Percentiles rank a stretch among this genome's conserved stretches.
These are phyloP conservation scores for Liasis olivaceus DNA, from an alignment of 2,797 vertebrate species.

Conservation along the genomic window DNA sequence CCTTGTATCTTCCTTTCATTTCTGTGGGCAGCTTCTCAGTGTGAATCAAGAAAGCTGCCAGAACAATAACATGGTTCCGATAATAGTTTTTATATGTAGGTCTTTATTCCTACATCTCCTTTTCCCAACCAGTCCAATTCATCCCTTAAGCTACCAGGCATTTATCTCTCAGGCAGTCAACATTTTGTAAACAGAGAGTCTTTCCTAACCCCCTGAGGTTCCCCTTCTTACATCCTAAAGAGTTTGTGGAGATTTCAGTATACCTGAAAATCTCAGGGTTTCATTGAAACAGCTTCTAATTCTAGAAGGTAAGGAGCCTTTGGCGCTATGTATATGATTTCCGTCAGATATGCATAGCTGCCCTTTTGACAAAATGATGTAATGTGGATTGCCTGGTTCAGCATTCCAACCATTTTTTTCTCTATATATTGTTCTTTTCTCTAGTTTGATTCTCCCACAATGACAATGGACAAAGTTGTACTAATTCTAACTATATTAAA, in stretches of 20 bases:
- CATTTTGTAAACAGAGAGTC: background rate
- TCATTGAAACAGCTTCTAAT: background rate
- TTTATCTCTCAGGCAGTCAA: background rate
- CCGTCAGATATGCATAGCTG: background rate
- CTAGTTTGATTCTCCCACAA: background rate
- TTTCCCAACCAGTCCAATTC: background rate
- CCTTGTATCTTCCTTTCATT: background rate
- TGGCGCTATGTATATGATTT: too few relatives aligned
- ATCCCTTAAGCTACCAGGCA: background rate
- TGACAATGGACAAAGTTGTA: background rate
- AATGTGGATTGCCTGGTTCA: background rate
- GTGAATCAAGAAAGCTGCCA: background rate
- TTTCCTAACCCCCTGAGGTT: background rate
- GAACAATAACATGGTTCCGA: background rate
- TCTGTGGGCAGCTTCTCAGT: background rate
- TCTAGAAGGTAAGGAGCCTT: background rate
- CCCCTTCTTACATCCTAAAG: background rate
- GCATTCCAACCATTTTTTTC: background rate
- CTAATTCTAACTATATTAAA: background rate
- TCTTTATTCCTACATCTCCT: background rate
- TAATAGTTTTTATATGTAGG: background rate
- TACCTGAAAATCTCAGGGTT: background rate
- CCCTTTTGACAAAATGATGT: background rate
- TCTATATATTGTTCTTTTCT: background rate
- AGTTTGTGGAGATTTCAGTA: background rate